Percentiles rank a stretch among this genome's conserved stretches.
Evolutionary conservation across 1,140 invertebrate species (phyloP).

Genomic region (Cotesia typhae): DNA sequence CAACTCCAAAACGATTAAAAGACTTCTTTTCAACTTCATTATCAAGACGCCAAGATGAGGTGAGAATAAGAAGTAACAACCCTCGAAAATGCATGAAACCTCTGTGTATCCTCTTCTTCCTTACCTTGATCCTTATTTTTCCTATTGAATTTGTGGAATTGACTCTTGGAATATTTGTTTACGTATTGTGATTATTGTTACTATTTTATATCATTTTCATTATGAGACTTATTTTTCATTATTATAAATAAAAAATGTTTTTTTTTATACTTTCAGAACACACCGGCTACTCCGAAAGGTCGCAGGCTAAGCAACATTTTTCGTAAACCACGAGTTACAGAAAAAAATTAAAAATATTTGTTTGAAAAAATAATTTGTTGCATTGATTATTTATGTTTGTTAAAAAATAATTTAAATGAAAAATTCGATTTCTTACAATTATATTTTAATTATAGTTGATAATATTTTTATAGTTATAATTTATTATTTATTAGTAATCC

Average conservation of each 20-base stretch:
- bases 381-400: constrained; percentile 24
- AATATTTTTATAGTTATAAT: constrained; percentile 14
- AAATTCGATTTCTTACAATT: constrained; percentile 33
- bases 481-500: constrained; percentile 4
- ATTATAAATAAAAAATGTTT: not conserved
- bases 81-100: not conserved
- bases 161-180: constrained; percentile 3
- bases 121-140: not conserved
- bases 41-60: constrained; percentile 42
- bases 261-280: constrained; percentile 49
- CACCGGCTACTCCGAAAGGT: constrained; percentile 47
- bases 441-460: constrained; percentile 26
- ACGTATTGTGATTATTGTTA: constrained; percentile 25
- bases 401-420: constrained; percentile 16
- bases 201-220: not conserved
- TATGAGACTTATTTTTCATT: constrained; percentile 1
- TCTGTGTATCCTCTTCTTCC: not conserved
- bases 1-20: constrained; percentile 39
- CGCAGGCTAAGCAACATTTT: constrained; percentile 53
- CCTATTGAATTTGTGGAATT: constrained; percentile 9
- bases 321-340: constrained; percentile 43
- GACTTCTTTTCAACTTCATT: constrained; percentile 36
- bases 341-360: constrained; percentile 13
- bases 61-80: constrained; percentile 20
- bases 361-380: constrained; percentile 11